Base-by-base conservation (phyloP, 2,888 invertebrate genomes). In the Platycnemis pennipes region DNA sequence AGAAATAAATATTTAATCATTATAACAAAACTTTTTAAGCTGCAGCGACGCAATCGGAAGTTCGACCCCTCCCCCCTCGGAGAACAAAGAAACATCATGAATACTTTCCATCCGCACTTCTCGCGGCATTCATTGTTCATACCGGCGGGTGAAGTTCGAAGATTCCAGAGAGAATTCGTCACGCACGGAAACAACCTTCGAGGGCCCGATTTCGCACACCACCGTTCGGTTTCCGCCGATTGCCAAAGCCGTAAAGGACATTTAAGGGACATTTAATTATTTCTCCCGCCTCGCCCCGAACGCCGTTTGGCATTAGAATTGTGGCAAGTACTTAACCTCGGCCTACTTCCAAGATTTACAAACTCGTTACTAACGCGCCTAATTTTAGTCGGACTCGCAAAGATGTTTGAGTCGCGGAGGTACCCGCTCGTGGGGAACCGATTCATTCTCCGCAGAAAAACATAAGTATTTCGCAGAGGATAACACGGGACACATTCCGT, bases 291-390 rank as follows among this genome's bases (percentile, higher is more conserved):
- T n/a, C 77, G 31, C 77, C 63, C 37, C 63, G 63, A 2, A 1
- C n/a, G n/a, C 45, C n/a, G 44, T 87, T 87, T 87, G 44, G 87
- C 87, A 87, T 87, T 87, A 45, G n/a, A 87, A 87, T 22, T 46
- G 46, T 26, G 45, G 44, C n/a, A 87, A 87, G n/a, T 87, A 11
- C 46, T 87, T 46, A 87, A 87, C 45, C 87, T 87, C 87, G 87
- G 87, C 87, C 45, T 26, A 46, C n/a, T 87, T 87, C 87, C 87
- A 87, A 87, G 46, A 87, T 46, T 87, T 44, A 87, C 44, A 46
- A 87, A 44, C 77, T 77, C 37, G 8, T 77, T 77, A 77, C 31
- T 37, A 77, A 31, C 31, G 31, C 31, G n/a, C 69, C 69, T 69
- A 69, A 69, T 77, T 77, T 77, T 77, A 77, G 77, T 77, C 77